A percentile compares a stretch with the other conserved stretches of the same genome.
Conservation (phyloP, 2,797 vertebrate genomes). For the Sebastes wilsoni region DNA sequence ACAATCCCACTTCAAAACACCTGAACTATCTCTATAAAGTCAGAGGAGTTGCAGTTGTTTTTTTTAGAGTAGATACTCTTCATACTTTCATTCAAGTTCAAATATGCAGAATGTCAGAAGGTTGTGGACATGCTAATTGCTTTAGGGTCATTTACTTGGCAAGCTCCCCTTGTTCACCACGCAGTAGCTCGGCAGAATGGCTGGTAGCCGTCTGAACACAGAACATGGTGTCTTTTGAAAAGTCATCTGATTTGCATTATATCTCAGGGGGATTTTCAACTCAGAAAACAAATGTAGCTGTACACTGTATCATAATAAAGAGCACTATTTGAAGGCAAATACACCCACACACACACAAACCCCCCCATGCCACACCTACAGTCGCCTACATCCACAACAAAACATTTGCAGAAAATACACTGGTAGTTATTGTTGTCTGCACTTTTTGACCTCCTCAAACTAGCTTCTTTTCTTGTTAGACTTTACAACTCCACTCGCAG, state of each 20-base stretch:
- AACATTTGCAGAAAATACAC: constrained; percentile 15
- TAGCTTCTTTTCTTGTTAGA: not conserved
- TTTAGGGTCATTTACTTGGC: not conserved
- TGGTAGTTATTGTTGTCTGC: not conserved
- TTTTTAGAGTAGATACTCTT: not conserved
- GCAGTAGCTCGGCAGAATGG: constrained; percentile 7
- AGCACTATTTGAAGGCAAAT: not conserved
- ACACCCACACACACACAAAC: not conserved
- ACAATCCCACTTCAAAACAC: not conserved
- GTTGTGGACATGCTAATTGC: constrained; percentile 22
- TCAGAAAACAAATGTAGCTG: constrained; percentile 18
- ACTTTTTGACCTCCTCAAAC: constrained; percentile 25
- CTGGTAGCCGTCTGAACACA: constrained; percentile 17
- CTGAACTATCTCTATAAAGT: not conserved
- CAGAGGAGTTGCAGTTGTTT: not conserved
- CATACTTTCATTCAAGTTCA: not conserved
- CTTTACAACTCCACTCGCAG: constrained; percentile 26
- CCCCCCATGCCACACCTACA: constrained; percentile 8
- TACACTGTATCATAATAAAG: constrained; percentile 10
- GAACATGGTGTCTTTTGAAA: constrained; percentile 33
- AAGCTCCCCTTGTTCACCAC: not conserved
- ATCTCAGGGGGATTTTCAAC: constrained; percentile 2
- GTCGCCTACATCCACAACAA: constrained; percentile 4
- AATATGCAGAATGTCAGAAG: constrained; percentile 7
- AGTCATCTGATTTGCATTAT: constrained; percentile 32